Evolutionary conservation across 2,797 vertebrate genomes (phyloP), one percentile per base, ranked within the genome.

Genomic region (Diceros bicornis): DNA sequence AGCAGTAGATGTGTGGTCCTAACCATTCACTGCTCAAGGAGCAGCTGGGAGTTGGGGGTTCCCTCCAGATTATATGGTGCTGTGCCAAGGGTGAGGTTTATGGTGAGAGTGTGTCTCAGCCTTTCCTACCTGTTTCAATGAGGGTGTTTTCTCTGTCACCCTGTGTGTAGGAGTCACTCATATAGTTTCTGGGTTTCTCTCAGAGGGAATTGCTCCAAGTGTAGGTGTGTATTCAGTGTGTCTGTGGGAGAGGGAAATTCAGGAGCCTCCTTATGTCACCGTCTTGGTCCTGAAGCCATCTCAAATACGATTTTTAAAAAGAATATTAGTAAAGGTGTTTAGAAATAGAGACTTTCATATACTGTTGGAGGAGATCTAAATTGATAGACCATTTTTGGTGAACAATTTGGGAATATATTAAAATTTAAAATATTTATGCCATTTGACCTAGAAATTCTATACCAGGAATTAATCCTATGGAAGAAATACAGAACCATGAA

Each of bases 381-480:
- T 27, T 62, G 41, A 68, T 64, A 96, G 68, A 64, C 57, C 44
- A 4, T 75, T 81, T 89, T 23, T 61, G 27, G 21, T 52, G 66
- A 79, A 44, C 14, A 68, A 34, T 77, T 93, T 93, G 61, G 72
- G 3, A 88, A 2, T 20, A 59, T 91, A n/a, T 84, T 90, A 81
- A 83, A 90, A 47, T 84, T 84, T 59, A 10, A 66, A 93, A 34
- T 86, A 91, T 68, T 84, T 50, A 34, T 89, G 41, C 41, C 44
- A 50, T 71, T 85, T 96, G 47, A 50, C 71, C 74, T 91, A 61
- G 27, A 96, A 79, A 66, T 93, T 66, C 41, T 94, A 32, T 47
- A 55, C 52, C 72, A 84, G 59, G 13, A 75, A 71, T 91, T 75
- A 94, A 89, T 69, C 4, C 37, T 74, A 8, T 68, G 47, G 27